Evolutionary conservation across 2,888 invertebrate species (phyloP).

Genomic region (Hoplodrina blanda): DNA sequence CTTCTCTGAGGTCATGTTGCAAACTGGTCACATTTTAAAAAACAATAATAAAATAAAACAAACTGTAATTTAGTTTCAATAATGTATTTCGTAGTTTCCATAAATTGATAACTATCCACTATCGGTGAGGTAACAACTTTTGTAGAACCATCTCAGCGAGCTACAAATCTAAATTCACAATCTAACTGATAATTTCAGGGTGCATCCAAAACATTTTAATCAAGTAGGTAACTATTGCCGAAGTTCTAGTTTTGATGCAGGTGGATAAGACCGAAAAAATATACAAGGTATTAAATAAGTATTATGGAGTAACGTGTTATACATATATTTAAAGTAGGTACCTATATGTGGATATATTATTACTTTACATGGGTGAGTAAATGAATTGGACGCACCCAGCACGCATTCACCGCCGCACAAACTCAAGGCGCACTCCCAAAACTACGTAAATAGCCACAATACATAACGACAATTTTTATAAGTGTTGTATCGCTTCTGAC

Average conservation of each 20-base stretch:
- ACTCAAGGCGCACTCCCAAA: conserved; percentile 63
- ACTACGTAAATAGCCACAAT: conserved; percentile 51
- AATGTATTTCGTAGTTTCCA: conserved; percentile 87
- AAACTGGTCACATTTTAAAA: no score
- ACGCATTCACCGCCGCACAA: conserved; percentile 73
- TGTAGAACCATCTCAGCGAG: conserved; percentile 84
- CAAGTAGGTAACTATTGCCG: conserved; percentile 10
- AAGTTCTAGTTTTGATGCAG: conserved; percentile 17
- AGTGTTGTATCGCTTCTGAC: conserved; percentile 41
- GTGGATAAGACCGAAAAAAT: conserved; percentile 22
- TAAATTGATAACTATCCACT: conserved; percentile 88
- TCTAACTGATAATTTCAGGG: conserved; percentile 82
- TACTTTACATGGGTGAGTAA: conserved; percentile 31
- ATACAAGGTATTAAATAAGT: conserved; percentile 26
- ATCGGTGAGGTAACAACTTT: conserved; percentile 90
- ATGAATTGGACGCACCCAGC: conserved; percentile 73
- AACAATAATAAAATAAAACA: conserved; percentile 43
- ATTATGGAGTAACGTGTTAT: conserved; percentile 27
- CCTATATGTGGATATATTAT: conserved; percentile 24
- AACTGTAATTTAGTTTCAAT: conserved; percentile 72
- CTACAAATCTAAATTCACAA: conserved; percentile 83
- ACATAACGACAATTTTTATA: conserved; percentile 45
- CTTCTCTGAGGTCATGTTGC: no score
- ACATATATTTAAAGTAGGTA: conserved; percentile 7
- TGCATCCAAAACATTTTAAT: conserved; percentile 76